Conservation (phyloP, 2,113 vertebrate species). For the Anguilla rostrata region DNA sequence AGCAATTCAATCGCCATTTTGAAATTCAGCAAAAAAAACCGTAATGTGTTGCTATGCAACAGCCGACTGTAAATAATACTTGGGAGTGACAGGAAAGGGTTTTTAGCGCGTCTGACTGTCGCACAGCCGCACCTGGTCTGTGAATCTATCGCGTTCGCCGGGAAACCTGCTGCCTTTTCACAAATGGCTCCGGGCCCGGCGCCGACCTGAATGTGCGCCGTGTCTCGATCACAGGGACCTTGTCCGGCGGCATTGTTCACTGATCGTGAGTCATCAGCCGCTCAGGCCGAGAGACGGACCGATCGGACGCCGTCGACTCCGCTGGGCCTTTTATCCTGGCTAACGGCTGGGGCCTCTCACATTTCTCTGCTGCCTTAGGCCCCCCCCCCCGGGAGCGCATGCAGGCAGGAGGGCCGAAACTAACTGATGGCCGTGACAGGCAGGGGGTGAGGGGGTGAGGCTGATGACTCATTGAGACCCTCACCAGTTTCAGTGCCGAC, state of each 20-base stretch:
- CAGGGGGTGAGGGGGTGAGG: too few species aligned
- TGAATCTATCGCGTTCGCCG: not conserved
- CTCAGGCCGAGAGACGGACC: not conserved
- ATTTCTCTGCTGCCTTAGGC: too few species aligned
- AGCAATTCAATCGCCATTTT: too few species aligned
- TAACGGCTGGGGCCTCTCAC: too few species aligned
- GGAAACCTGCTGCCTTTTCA: not conserved
- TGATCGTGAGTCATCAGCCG: not conserved
- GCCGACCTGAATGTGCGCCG: not conserved
- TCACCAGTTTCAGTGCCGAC: not conserved
- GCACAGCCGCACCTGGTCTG: not conserved
- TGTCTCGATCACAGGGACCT: not conserved
- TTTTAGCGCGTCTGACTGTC: not conserved
- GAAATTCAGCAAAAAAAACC: too few species aligned
- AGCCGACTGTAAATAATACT: not conserved
- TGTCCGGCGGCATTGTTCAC: not conserved
- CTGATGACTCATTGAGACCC: not conserved
- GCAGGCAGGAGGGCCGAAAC: too few species aligned
- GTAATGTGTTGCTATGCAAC: too few species aligned
- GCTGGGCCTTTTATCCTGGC: too few species aligned
- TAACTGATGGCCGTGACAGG: too few species aligned
- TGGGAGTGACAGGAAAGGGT: not conserved
- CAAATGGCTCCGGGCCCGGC: not conserved
- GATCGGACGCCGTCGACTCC: too few species aligned
- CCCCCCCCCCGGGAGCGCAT: too few species aligned